Evolutionary conservation across 2,113 vertebrate genomes (phyloP).

Genomic region (Erythrolamprus reginae): DNA sequence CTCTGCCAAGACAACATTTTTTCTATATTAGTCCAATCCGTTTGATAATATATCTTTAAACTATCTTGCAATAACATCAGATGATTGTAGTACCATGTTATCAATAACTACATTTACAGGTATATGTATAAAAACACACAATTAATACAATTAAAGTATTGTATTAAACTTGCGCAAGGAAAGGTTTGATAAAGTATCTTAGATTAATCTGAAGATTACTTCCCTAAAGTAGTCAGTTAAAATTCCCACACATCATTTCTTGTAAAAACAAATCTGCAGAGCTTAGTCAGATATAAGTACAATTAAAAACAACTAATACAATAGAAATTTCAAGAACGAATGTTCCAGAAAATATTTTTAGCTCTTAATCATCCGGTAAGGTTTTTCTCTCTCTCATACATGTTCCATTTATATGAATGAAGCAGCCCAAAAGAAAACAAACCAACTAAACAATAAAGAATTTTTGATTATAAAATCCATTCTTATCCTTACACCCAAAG

Average conservation of each 20-base stretch:
- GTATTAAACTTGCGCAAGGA: background rate
- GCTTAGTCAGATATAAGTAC: background rate
- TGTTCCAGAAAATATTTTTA: conserved; percentile 7
- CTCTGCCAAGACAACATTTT: background rate
- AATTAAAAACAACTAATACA: conserved; percentile 14
- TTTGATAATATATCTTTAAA: background rate
- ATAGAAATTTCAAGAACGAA: conserved; percentile 5
- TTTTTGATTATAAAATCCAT: background rate
- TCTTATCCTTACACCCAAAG: background rate
- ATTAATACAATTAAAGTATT: background rate
- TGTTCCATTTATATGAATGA: background rate
- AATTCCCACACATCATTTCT: conserved; percentile 7
- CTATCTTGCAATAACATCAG: background rate
- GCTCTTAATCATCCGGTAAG: conserved; percentile 20
- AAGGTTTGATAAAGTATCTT: background rate
- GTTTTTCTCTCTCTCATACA: background rate
- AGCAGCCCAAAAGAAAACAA: background rate
- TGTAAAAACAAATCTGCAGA: background rate
- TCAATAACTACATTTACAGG: background rate
- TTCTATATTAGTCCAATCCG: background rate
- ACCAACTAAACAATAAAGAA: background rate
- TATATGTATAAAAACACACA: background rate
- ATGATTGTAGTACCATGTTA: background rate
- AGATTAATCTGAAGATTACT: background rate
- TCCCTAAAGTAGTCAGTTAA: background rate